Percentiles rank a stretch among this genome's conserved stretches.
Evolutionary conservation across 2,797 vertebrate species (phyloP).

Genomic region (Poeciliopsis gracilis): DNA sequence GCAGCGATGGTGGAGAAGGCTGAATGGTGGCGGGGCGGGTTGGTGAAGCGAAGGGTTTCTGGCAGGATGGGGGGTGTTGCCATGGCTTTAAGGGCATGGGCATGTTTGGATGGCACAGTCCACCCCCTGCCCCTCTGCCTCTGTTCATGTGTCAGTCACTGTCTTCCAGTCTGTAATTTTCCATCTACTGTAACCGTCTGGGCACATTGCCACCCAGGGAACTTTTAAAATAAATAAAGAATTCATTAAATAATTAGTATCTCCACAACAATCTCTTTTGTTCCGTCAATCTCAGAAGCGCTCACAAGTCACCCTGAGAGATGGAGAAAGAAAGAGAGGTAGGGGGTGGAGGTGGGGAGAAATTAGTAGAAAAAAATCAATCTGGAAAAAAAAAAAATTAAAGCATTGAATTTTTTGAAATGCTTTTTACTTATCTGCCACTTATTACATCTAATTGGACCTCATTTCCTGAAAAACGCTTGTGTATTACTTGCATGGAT

Average conservation of each 20-base stretch:
- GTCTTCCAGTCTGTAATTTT: slow-evolving; percentile 80
- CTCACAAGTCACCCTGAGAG: slow-evolving; percentile 74
- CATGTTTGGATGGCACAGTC: slow-evolving; percentile 74
- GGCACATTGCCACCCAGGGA: slow-evolving; percentile 74
- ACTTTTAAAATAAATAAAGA: slow-evolving; percentile 85
- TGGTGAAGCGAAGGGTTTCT: slow-evolving; percentile 6
- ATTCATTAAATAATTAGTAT: slow-evolving; percentile 84
- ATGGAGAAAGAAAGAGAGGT: slow-evolving; percentile 43
- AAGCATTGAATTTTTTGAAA: slow-evolving; percentile 73
- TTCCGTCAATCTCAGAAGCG: slow-evolving; percentile 77
- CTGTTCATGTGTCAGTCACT: slow-evolving; percentile 79
- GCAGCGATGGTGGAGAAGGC: slow-evolving; percentile 13
- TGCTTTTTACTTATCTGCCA: slow-evolving; percentile 82
- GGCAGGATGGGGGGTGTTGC: slow-evolving; percentile 56
- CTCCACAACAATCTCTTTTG: slow-evolving; percentile 81
- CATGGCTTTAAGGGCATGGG: slow-evolving; percentile 75
- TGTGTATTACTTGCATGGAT: slow-evolving; percentile 12
- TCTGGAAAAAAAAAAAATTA: slow-evolving; percentile 64
- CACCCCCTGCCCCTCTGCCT: slow-evolving; percentile 67
- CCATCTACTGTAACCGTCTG: slow-evolving; percentile 78
- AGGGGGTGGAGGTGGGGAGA: slow-evolving; percentile 28
- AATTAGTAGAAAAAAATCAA: slow-evolving; percentile 74
- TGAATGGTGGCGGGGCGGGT: background rate
- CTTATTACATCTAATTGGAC: slow-evolving; percentile 80
- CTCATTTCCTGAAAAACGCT: slow-evolving; percentile 73